These are phyloP conservation scores for Channa maculata DNA, from an alignment of 2,113 vertebrate genomes.

Conservation along the genomic window DNA sequence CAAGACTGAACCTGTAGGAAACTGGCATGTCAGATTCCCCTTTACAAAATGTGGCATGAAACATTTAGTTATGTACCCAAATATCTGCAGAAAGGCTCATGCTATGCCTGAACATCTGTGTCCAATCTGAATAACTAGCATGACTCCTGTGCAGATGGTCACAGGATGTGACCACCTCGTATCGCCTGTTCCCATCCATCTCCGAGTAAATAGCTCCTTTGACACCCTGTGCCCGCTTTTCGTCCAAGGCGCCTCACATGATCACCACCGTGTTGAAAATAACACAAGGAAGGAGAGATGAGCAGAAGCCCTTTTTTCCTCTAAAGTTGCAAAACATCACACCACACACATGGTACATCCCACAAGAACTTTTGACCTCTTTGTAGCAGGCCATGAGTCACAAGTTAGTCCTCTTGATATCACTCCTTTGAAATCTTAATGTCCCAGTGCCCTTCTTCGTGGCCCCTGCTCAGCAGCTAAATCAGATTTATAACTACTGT, in stretches of 20 bases:
- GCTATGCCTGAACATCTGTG: slow-evolving; percentile 74
- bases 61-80: slow-evolving; percentile 66
- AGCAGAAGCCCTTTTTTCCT: slow-evolving; percentile 9
- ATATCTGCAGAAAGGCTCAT: slow-evolving; percentile 65
- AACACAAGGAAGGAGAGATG: slow-evolving; percentile 42
- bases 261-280: slow-evolving; percentile 68
- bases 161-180: slow-evolving; percentile 69
- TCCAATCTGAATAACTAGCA: slow-evolving; percentile 74
- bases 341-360: slow-evolving; percentile 29
- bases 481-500: slow-evolving; percentile 93
- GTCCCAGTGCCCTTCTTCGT: slow-evolving; percentile 74
- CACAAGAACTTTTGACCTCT: slow-evolving; percentile 70
- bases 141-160: slow-evolving; percentile 71
- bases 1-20: slow-evolving; percentile 39
- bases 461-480: slow-evolving; percentile 84
- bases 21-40: slow-evolving; percentile 30
- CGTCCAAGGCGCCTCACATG: slow-evolving; percentile 65
- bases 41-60: slow-evolving; percentile 56
- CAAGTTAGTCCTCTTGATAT: slow-evolving; percentile 79
- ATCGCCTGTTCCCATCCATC: slow-evolving; percentile 80
- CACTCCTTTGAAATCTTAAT: slow-evolving; percentile 82
- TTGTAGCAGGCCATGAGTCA: slow-evolving; percentile 71
- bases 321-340: slow-evolving; percentile 40
- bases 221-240: slow-evolving; percentile 65
- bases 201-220: slow-evolving; percentile 74